These are phyloP conservation scores for Montipora cactus DNA, from an alignment of 64 coral and sea anemone species.

Conservation along the genomic window DNA sequence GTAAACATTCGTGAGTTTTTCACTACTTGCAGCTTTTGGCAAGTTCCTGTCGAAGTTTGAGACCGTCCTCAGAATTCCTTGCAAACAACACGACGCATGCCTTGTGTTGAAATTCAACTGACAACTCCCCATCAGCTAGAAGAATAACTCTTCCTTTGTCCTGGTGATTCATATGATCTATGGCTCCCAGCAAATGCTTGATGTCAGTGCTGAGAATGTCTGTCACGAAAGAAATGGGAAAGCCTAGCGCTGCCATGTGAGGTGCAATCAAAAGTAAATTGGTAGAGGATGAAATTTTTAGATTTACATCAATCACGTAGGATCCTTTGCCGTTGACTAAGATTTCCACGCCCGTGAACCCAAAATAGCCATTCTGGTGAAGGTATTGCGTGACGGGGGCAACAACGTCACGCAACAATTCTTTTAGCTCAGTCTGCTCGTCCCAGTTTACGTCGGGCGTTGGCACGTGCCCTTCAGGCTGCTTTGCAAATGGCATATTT, in stretches of 20 bases:
- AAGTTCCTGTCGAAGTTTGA: constrained; percentile 57
- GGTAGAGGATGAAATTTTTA: constrained; percentile 76
- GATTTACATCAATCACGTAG: constrained; percentile 84
- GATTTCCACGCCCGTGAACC: constrained; percentile 79
- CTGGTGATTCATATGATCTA: constrained; percentile 68
- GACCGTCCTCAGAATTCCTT: constrained; percentile 56
- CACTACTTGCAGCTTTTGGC: neutral
- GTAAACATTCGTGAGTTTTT: neutral
- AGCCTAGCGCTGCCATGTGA: constrained; percentile 77
- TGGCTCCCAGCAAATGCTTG: constrained; percentile 51
- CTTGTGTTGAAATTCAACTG: constrained; percentile 54
- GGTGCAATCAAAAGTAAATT: constrained; percentile 81
- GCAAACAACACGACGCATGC: constrained; percentile 78
- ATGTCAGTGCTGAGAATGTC: constrained; percentile 47
- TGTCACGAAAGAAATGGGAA: constrained; percentile 62
- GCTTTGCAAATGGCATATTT: constrained; percentile 71
- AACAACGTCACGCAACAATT: constrained; percentile 49
- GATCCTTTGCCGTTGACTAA: constrained; percentile 73
- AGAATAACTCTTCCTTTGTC: constrained; percentile 63
- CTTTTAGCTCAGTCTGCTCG: constrained; percentile 78
- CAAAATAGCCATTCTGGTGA: constrained; percentile 91
- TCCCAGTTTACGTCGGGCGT: constrained; percentile 81
- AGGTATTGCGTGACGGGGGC: constrained; percentile 82
- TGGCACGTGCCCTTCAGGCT: constrained; percentile 21
- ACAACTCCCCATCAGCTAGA: constrained; percentile 49